phyloP scores from a whole-genome alignment of 2,113 vertebrate genomes.

The Sceloporus undulatus region DNA sequence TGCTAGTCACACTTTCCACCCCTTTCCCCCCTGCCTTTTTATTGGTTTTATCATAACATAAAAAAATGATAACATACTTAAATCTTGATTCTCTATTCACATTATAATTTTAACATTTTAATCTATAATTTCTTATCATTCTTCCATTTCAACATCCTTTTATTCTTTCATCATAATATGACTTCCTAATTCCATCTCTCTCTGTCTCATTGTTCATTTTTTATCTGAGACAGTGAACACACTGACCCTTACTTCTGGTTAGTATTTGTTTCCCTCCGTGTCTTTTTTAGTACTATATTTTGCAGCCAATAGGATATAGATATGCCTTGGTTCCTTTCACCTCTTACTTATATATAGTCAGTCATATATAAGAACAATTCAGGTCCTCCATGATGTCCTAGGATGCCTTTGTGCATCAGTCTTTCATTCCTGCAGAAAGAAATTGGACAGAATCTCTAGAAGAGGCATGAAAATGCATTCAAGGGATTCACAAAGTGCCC shows the following conservation, averaged over 20 bases:
- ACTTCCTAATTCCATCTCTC: no score
- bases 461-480: background rate
- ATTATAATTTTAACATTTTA: no score
- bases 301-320: constrained; percentile 29
- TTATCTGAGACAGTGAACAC: background rate
- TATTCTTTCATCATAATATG: no score
- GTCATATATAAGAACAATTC: background rate
- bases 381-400: constrained; percentile 23
- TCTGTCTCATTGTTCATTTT: background rate
- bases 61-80: no score
- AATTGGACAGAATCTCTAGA: background rate
- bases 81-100: no score
- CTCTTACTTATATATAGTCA: background rate
- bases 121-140: no score
- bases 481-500: background rate
- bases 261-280: background rate
- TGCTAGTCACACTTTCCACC: no score
- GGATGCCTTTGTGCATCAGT: constrained; percentile 3
- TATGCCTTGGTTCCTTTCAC: constrained; percentile 20
- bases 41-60: no score
- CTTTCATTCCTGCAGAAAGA: background rate
- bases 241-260: background rate
- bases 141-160: no score
- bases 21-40: no score
- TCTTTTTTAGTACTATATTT: background rate